A percentile compares a stretch with the other conserved stretches of the same genome.
Conservation (phyloP, 2,797 vertebrate species). For the Acrocephalus scirpaceus region DNA sequence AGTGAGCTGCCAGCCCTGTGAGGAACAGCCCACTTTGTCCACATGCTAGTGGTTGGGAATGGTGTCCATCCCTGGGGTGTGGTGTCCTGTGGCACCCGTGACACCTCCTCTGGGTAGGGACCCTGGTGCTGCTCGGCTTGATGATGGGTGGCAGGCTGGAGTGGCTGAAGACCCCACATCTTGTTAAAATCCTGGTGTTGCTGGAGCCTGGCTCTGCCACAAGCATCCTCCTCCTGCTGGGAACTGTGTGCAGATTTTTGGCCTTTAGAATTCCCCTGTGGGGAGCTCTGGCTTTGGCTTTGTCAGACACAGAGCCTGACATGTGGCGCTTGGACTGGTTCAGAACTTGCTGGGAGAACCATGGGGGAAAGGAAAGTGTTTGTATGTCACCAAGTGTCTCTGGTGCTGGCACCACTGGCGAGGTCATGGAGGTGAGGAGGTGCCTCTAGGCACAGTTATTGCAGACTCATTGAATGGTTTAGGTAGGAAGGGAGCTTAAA, state of each 20-base stretch:
- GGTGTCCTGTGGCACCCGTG: neutral
- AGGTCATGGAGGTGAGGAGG: neutral
- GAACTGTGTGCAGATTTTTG: neutral
- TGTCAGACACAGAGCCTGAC: rapidly evolving
- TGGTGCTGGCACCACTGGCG: neutral
- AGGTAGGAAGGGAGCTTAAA: neutral
- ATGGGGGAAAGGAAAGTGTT: neutral
- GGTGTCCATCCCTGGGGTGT: neutral
- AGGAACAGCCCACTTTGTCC: rapidly evolving
- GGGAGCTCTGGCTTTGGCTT: neutral
- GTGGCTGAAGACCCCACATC: neutral
- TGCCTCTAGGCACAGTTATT: neutral
- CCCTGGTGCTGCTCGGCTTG: rapidly evolving
- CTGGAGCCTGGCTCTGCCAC: neutral
- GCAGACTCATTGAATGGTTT: neutral
- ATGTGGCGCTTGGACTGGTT: rapidly evolving
- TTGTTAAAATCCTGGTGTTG: neutral
- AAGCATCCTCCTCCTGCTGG: neutral
- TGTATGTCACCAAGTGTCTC: rapidly evolving
- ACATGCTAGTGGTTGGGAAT: rapidly evolving
- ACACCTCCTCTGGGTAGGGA: neutral
- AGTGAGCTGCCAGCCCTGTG: neutral
- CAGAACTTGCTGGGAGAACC: neutral
- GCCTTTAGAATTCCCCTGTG: neutral
- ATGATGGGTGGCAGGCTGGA: neutral